Evolutionary conservation across 2,797 vertebrate genomes (phyloP).

Genomic region (Staurois parvus): DNA sequence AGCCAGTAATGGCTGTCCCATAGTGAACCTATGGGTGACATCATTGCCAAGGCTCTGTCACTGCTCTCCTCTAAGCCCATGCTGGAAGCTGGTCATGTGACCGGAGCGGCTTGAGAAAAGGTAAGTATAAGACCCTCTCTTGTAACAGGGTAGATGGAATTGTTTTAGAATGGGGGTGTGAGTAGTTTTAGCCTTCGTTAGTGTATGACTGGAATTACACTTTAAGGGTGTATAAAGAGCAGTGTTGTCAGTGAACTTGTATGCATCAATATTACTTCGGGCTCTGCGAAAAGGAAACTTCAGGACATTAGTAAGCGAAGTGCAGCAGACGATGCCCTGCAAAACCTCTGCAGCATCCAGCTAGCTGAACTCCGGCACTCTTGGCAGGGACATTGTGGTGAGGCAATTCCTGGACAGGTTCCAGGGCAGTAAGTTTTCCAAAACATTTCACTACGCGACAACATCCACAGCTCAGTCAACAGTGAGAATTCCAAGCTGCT

Average conservation of each 20-base stretch:
- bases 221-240: background rate
- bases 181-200: no score
- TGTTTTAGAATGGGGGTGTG: no score
- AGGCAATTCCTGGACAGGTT: constrained; percentile 21
- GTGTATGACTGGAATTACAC: no score
- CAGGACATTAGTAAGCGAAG: background rate
- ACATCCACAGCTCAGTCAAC: background rate
- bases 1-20: no score
- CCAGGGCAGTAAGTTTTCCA: constrained; percentile 16
- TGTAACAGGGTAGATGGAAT: no score
- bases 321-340: background rate
- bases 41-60: no score
- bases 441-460: constrained; percentile 27
- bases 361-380: background rate
- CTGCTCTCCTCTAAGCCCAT: no score
- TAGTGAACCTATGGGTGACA: no score
- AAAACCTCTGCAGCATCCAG: background rate
- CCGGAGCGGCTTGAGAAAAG: no score
- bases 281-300: background rate
- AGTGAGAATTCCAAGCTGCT: background rate
- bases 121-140: no score
- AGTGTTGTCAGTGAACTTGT: background rate
- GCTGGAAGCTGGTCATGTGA: no score
- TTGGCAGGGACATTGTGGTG: background rate
- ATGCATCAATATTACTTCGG: background rate